These are phyloP conservation scores for Spodoptera exigua DNA, from an alignment of 2,888 invertebrate genomes.

Conservation along the genomic window DNA sequence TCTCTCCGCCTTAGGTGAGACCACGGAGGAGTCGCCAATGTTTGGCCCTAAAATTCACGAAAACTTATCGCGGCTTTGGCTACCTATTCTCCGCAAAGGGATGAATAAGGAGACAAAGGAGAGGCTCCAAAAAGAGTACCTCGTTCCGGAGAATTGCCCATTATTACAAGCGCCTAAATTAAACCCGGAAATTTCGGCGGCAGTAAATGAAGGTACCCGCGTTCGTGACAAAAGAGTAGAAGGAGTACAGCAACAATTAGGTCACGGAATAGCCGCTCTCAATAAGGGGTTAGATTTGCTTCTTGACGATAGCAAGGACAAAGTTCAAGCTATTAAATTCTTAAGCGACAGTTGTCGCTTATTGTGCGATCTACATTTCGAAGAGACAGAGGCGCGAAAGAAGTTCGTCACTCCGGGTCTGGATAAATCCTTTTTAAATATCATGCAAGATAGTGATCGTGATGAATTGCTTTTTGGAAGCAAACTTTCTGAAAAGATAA, in stretches of 20 bases:
- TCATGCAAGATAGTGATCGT: conserved; percentile 27
- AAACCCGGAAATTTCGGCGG: conserved; percentile 21
- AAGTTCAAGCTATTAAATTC: conserved; percentile 15
- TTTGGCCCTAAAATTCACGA: conserved; percentile 6
- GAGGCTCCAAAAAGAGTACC: conserved; percentile 11
- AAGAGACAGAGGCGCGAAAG: conserved; percentile 12
- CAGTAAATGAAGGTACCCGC: conserved; percentile 13
- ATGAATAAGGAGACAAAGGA: conserved; percentile 11
- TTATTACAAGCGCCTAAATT: conserved; percentile 19
- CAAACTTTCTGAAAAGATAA: conserved; percentile 28
- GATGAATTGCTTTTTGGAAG: conserved; percentile 33
- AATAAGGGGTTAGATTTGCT: conserved; percentile 16
- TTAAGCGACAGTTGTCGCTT: conserved; percentile 19
- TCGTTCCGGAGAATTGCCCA: conserved; percentile 14
- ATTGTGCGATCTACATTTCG: conserved; percentile 8
- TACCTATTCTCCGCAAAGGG: conserved; percentile 12
- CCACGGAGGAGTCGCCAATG: conserved; percentile 11
- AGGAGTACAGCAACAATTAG: conserved; percentile 14
- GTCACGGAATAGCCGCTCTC: conserved; percentile 17
- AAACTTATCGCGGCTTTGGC: conserved; percentile 7
- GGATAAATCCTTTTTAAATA: conserved; percentile 26
- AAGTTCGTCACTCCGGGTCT: conserved; percentile 16
- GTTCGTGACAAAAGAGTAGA: conserved; percentile 26
- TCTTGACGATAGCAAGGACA: conserved; percentile 10
- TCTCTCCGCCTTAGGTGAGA: conserved; percentile 16